Base-by-base conservation (phyloP, 2,888 invertebrate species). In the Heliconius charithonia region DNA sequence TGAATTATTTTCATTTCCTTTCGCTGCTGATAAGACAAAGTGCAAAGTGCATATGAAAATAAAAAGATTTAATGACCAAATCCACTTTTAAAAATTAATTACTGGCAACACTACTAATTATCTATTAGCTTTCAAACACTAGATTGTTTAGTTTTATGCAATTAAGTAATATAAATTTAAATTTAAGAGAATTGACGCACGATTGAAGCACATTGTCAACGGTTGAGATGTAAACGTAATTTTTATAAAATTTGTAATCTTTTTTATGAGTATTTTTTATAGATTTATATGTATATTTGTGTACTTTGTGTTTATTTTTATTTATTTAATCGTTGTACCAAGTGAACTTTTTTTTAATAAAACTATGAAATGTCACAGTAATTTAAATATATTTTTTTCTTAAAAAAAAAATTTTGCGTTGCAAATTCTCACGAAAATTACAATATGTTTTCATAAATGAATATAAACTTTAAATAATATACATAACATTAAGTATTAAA, bases 181-280 rank as follows among this genome's bases (percentile, higher is more conserved):
- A 41, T 74, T 45, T 74, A 74, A 74, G 74, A 45, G 13, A 63
- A 41, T 63, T 27, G 45, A 74, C 74, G 74, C 74, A 74, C 74
- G 41, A 74, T 74, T 65, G 45, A 41, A 63, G 74, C 74, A 74
- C 74, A 62, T 62, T 74, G 45, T 62, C 41, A 10, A 45, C 3
- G 29, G 32, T 72, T n/a, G 32, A 59, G 41, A 72, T 10, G 37
- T 56, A 72, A 16, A 72, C 56, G 37, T 51, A 27, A 7, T 72
- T 72, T 72, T 72, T 32, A 72, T 59, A 32, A 32, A 59, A 59
- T 9, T 56, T 32, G 13, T 72, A 72, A 12, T 72, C 4, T 22
- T 67, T 59, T 59, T 59, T 59, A 51, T 51, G 13, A 29, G 4
- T 22, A 37, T n/a, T 19, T 29, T 56, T 6, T 27, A 25, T 63